Base-by-base conservation (phyloP, 2,113 vertebrate species). In the Monopterus albus region DNA sequence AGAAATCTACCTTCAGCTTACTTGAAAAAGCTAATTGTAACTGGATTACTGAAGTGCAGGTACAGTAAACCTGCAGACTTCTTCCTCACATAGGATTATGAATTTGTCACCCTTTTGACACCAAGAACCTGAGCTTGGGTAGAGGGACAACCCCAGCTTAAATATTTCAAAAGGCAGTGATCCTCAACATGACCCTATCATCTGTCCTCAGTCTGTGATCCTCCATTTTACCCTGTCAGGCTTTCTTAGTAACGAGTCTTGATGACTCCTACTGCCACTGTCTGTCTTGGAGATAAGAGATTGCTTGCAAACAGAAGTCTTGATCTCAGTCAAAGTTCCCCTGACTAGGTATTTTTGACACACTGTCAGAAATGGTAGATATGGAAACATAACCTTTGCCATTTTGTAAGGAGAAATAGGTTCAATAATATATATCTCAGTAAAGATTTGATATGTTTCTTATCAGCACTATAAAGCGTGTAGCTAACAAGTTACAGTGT, bases 151-250 rank as follows among this genome's bases (percentile, higher is more conserved):
- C 59, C 68, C 65, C 47, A 38, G 60, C 59, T 79, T 84, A 53
- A 89, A 89, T 89, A 90, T 90, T 90, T 92, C 72, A 87, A 75
- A 60, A 90, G 53, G 78, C 70, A 57, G 58, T 78, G 68, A 88
- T 87, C 83, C 83, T 81, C 58, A 59, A 58, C 64, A 59, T 65
- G 72, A 78, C 75, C 73, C 82, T 75, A 72, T 82, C 78, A 84
- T 85, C 62, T 40, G 25, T 82, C 66, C 50, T 55, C 64, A 60
- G 55, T 63, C 63, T 69, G 43, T 75, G 79, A 86, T 75, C 73
- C 79, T 78, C 43, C 39, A 69, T 74, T 70, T 83, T 40, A 28
- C 56, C 63, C 53, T 82, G 81, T 89, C 85, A 78, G 66, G 29
- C 8, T 7, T 66, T 81, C 57, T 72, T 40, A 79, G 69, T 74